phyloP scores from a whole-genome alignment of 2,113 vertebrate genomes.

The Apodemus speciosus region DNA sequence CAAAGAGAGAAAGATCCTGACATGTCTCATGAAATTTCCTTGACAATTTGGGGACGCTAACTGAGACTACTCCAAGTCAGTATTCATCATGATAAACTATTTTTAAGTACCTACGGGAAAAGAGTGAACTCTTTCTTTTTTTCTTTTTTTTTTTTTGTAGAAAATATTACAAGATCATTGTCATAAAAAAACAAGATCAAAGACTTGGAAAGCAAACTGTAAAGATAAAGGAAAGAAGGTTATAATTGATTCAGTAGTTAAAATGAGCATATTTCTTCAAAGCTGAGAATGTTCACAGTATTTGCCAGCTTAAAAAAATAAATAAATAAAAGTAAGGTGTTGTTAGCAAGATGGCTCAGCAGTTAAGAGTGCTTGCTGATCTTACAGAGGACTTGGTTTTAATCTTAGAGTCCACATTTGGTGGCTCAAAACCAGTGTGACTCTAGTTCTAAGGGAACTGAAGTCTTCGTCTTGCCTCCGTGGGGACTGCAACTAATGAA shows the following conservation, averaged over 20 bases:
- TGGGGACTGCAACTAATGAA: background rate
- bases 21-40: constrained; percentile 37
- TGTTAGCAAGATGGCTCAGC: background rate
- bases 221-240: background rate
- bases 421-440: background rate
- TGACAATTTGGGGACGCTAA: background rate
- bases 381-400: background rate
- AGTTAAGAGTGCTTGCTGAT: background rate
- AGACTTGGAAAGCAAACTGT: background rate
- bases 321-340: background rate
- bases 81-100: constrained; percentile 25
- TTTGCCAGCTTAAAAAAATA: background rate
- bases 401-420: no score
- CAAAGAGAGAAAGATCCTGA: background rate
- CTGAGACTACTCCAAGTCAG: background rate
- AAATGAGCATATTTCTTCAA: background rate
- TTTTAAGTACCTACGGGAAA: constrained; percentile 37
- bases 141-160: constrained; percentile 43
- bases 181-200: constrained; percentile 55
- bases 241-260: background rate
- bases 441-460: background rate
- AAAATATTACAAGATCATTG: constrained; percentile 19
- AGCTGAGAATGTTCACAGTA: background rate
- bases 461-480: background rate
- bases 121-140: constrained; percentile 39